Conservation (phyloP, 1,140 invertebrate species). For the Galleria mellonella region DNA sequence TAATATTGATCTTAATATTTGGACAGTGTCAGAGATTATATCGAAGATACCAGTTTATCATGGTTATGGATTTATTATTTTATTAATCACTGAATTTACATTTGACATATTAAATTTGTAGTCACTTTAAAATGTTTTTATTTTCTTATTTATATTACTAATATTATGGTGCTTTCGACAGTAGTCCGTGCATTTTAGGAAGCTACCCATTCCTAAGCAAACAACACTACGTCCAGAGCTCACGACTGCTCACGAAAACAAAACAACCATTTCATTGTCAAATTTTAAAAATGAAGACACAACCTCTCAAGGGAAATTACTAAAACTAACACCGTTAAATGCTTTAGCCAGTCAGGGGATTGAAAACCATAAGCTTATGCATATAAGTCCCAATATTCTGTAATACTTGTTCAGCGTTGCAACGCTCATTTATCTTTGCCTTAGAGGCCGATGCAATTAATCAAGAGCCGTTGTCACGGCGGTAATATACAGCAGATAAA, state of each 20-base stretch:
- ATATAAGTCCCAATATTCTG: conserved; percentile 5
- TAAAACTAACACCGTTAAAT: conserved; percentile 30
- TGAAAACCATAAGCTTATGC: conserved; percentile 12
- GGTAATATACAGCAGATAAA: conserved; percentile 45
- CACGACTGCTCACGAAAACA: conserved; percentile 1
- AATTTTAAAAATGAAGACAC: conserved; percentile 17
- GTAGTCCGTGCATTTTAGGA: too few species aligned
- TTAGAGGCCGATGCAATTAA: conserved; percentile 62
- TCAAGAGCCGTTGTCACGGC: conserved; percentile 64
- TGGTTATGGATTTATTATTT: too few species aligned
- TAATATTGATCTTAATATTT: too few species aligned
- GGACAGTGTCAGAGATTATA: too few species aligned
- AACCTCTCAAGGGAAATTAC: conserved; percentile 26
- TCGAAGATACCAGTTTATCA: too few species aligned
- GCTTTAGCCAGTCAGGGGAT: conserved; percentile 3
- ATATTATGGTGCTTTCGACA: too few species aligned
- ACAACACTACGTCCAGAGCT: too few species aligned
- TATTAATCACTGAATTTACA: too few species aligned
- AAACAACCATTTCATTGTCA: conserved; percentile 8
- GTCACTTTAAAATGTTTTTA: too few species aligned
- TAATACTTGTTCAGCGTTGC: neutral
- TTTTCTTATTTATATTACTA: too few species aligned
- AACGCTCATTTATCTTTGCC: conserved; percentile 55
- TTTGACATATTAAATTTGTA: too few species aligned
- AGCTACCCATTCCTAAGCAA: too few species aligned